Conservation (phyloP, 2,113 vertebrate genomes). For the Trichechus manatus region DNA sequence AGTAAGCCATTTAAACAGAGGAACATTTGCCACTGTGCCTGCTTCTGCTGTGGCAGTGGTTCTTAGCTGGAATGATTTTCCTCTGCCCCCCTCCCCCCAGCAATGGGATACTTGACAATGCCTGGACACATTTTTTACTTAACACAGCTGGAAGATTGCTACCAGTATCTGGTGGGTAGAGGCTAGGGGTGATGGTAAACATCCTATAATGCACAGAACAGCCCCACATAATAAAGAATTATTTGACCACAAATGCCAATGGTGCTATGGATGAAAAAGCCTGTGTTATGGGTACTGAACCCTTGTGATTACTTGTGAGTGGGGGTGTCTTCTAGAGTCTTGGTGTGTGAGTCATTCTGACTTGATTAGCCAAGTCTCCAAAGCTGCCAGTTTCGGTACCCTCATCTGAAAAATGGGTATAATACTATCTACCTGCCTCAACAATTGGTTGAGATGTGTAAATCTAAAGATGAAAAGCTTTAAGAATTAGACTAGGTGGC, state of each 20-base stretch:
- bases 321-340: not conserved
- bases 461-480: conserved; percentile 72
- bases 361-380: conserved; percentile 56
- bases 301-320: not conserved
- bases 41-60: not conserved
- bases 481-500: conserved; percentile 40
- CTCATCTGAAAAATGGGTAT: conserved; percentile 69
- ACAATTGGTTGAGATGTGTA: conserved; percentile 59
- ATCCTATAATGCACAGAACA: not conserved
- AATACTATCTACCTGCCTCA: conserved; percentile 54
- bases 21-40: not conserved
- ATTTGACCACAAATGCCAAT: not conserved
- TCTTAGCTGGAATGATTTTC: not conserved
- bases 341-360: conserved; percentile 10
- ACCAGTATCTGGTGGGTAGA: not conserved
- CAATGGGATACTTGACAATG: not conserved
- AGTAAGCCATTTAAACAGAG: not conserved
- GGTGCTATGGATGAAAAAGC: not conserved
- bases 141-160: not conserved
- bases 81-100: too few relatives aligned
- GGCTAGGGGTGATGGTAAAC: not conserved
- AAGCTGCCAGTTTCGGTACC: conserved; percentile 68
- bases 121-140: not conserved
- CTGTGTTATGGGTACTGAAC: not conserved
- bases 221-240: not conserved